A percentile compares a stretch with the other conserved stretches of the same genome.
Conservation (phyloP, 2,113 vertebrate genomes). For the Myrmecobius fasciatus region DNA sequence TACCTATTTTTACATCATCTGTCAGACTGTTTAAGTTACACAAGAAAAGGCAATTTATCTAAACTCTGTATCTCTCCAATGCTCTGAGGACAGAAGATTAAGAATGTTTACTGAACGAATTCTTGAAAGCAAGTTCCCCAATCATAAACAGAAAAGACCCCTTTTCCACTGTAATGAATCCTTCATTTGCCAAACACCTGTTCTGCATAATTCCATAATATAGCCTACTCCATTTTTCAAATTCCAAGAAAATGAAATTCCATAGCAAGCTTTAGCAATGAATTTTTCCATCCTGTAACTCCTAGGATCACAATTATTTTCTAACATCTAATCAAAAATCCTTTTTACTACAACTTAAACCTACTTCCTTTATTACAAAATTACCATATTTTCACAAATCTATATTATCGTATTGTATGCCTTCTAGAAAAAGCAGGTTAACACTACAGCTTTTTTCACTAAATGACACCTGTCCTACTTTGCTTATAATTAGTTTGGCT, state of each 20-base stretch:
- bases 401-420: conserved; percentile 24
- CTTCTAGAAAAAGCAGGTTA: not conserved
- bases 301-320: not conserved
- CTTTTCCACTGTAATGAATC: not conserved
- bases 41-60: not conserved
- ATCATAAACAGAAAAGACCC: not conserved
- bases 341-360: not conserved
- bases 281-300: conserved; percentile 16
- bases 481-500: conserved; percentile 43
- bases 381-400: not conserved
- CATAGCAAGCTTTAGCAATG: conserved; percentile 4
- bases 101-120: not conserved
- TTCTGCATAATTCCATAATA: conserved; percentile 19
- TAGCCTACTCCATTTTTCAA: not conserved
- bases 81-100: not conserved
- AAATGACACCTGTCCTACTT: conserved; percentile 23
- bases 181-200: not conserved
- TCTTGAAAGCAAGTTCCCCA: not conserved
- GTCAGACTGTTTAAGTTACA: not conserved
- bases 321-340: conserved; percentile 34
- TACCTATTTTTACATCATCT: not conserved
- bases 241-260: conserved; percentile 29
- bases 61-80: not conserved
- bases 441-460: not conserved
- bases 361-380: not conserved